Evolutionary conservation across 2,113 vertebrate genomes (phyloP).

Genomic region (Chionomys nivalis): DNA sequence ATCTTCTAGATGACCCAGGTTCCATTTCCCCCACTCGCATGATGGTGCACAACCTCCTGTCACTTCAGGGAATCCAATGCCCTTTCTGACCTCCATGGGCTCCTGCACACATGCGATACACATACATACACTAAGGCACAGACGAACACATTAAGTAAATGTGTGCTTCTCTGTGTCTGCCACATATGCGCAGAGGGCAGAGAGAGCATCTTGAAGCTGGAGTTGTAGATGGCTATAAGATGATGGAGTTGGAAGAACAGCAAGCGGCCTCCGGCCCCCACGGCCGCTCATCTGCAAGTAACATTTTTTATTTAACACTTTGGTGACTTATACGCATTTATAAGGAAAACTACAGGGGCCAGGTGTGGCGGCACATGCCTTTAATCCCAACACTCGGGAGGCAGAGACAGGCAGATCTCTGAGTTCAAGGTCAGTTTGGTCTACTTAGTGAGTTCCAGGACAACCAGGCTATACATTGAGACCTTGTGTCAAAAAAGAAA

Average conservation of each 20-base stretch:
- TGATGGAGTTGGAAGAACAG: too few relatives aligned
- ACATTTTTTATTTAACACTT: constrained; percentile 5
- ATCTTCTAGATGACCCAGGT: background rate
- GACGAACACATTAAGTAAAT: background rate
- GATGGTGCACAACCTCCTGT: background rate
- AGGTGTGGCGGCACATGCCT: background rate
- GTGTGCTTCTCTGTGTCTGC: background rate
- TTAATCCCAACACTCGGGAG: background rate
- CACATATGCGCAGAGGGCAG: background rate
- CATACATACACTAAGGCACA: background rate
- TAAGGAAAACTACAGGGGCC: constrained; percentile 32
- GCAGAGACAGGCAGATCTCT: background rate
- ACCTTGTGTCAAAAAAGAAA: background rate
- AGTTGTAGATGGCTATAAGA: background rate
- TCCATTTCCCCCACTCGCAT: background rate
- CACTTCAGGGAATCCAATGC: background rate
- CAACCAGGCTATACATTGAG: background rate
- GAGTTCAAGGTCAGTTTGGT: background rate
- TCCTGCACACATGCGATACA: background rate
- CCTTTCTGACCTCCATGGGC: background rate
- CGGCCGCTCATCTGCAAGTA: background rate
- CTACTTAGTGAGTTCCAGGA: background rate
- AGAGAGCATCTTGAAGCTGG: background rate
- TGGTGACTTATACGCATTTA: background rate
- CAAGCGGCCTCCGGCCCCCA: background rate